phyloP scores from a whole-genome alignment of 2,888 invertebrate species.

The Julus scandinavius region DNA sequence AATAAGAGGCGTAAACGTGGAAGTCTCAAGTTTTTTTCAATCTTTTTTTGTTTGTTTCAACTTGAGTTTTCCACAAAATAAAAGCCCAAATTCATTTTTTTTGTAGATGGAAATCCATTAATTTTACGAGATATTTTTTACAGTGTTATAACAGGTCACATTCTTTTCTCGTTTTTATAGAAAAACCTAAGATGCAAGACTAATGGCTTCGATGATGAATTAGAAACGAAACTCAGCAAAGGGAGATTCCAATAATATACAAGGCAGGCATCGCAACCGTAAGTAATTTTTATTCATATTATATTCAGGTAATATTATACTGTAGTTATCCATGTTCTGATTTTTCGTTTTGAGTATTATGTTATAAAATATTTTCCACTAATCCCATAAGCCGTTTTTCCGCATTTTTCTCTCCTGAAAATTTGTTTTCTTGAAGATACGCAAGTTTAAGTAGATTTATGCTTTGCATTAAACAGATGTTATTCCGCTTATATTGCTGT shows the following conservation, averaged over 20 bases:
- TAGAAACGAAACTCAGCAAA: background rate
- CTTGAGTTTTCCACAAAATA: background rate
- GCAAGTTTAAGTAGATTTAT: background rate
- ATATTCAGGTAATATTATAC: no score
- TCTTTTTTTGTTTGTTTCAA: background rate
- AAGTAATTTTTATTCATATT: no score
- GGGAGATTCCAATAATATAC: background rate
- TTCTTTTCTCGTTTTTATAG: background rate
- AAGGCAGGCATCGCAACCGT: background rate
- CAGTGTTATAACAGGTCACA: background rate
- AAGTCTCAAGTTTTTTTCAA: no score
- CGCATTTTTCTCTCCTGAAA: background rate
- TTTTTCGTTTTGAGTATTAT: no score
- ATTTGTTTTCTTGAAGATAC: background rate
- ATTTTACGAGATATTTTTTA: background rate
- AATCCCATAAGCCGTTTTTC: background rate
- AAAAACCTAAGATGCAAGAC: slow-evolving; percentile 15
- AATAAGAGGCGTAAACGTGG: no score
- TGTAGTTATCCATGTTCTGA: no score
- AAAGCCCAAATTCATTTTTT: background rate
- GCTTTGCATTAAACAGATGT: background rate
- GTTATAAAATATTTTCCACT: no score
- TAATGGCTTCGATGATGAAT: slow-evolving; percentile 3
- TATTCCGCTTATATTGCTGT: background rate
- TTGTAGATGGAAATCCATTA: background rate